Base-by-base conservation (phyloP, 2,797 vertebrate genomes). In the Falco rusticolus region DNA sequence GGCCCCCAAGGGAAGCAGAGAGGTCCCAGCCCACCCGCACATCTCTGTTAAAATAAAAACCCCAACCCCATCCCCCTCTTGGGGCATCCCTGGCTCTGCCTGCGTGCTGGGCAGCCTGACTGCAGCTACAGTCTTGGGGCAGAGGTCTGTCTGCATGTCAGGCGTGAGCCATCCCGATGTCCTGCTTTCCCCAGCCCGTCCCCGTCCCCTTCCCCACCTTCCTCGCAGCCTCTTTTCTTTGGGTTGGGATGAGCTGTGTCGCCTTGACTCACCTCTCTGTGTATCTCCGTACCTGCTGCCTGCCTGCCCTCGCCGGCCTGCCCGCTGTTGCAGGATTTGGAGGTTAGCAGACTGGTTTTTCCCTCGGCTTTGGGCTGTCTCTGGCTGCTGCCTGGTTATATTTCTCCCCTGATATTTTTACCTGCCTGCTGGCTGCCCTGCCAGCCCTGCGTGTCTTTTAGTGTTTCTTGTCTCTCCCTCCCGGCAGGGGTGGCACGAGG, bases 301-400 rank as follows among this genome's bases (percentile, higher is more conserved):
- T 51, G 75, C 54, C 71, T 3, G 45, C 93, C 93, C 90, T 77
- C 41, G 63, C 77, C 87, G 87, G 87, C 95, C 95, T 31, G 93
- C 90, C 90, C 64, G 78, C 85, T 48, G 76, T 71, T 97, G 89
- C 97, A 97, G 98, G 98, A 98, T 83, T 51, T 98, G 88, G 98
- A 97, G 98, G 97, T 98, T 95, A 96, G 97, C 96, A 76, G 48
- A 69, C 28, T 85, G 93, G 71, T 87, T 96, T 71, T 51, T 90
- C 61, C 82, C 68, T 79, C 2, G 24, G 92, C 82, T 78, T 74
- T 51, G 87, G 65, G 77, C 93, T 93, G n/a, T 72, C 56, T 33
- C 83, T 89, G 83, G 43, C 94, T 96, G 91, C 92, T 90, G 89
- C 88, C 91, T 88, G 89, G 29, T 75, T 59, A 5, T 64, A 5